Evolutionary conservation across 1,140 invertebrate species (phyloP).

Genomic region (Heliothis virescens): DNA sequence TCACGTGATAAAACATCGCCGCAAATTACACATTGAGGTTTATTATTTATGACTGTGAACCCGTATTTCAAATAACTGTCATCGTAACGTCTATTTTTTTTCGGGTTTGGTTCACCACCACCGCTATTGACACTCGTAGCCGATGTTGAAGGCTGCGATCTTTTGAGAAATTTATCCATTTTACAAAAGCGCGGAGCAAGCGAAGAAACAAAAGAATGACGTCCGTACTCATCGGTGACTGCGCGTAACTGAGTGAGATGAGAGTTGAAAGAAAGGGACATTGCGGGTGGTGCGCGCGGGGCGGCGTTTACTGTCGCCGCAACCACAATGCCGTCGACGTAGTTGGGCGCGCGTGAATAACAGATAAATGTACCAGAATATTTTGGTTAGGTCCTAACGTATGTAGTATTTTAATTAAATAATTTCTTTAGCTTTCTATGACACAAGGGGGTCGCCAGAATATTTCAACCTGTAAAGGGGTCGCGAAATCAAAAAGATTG

Average conservation of each 20-base stretch:
- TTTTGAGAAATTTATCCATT: too few relatives aligned
- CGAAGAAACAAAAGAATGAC: background rate
- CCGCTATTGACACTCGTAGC: too few relatives aligned
- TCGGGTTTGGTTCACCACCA: too few relatives aligned
- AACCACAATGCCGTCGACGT: background rate
- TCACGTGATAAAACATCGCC: too few relatives aligned
- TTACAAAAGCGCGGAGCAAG: too few relatives aligned
- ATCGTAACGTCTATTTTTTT: too few relatives aligned
- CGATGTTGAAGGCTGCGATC: too few relatives aligned
- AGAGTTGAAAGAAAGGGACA: background rate
- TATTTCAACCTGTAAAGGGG: constrained; percentile 15
- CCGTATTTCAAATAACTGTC: too few relatives aligned
- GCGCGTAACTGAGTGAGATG: constrained; percentile 3
- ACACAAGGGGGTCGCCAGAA: constrained; percentile 1
- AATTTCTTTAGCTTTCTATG: constrained; percentile 4
- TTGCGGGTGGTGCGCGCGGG: too few relatives aligned
- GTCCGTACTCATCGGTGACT: constrained; percentile 10
- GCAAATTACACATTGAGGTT: too few relatives aligned
- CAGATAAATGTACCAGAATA: background rate
- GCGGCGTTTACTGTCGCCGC: background rate
- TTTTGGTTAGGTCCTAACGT: background rate
- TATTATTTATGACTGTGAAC: too few relatives aligned
- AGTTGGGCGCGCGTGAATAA: background rate
- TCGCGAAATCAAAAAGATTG: background rate
- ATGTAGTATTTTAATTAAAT: background rate